phyloP scores from a whole-genome alignment of 2,797 vertebrate species.

The Chromobotia macracanthus region DNA sequence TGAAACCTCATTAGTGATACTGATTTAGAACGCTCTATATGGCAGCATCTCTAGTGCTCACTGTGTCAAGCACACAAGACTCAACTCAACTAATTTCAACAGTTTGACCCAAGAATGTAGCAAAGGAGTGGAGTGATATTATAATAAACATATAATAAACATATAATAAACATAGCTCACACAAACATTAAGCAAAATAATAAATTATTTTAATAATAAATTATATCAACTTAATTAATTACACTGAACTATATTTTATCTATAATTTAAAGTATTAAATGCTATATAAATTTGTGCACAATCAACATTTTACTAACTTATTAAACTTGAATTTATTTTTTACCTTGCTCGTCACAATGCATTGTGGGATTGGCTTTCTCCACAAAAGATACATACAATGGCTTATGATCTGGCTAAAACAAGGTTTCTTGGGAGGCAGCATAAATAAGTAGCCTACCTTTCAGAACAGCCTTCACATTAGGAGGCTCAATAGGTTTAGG shows the following conservation, averaged over 20 bases:
- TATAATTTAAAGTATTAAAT: too few relatives aligned
- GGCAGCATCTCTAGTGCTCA: background rate
- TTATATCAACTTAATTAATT: background rate
- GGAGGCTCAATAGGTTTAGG: constrained; percentile 1
- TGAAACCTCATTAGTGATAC: background rate
- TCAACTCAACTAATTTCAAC: background rate
- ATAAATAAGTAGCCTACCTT: background rate
- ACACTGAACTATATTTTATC: background rate
- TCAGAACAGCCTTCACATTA: background rate
- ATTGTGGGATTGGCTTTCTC: background rate
- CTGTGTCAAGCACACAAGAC: too few relatives aligned
- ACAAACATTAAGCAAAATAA: too few relatives aligned
- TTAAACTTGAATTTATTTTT: too few relatives aligned
- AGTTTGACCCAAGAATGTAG: background rate
- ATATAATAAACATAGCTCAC: background rate
- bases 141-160: background rate
- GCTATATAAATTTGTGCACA: too few relatives aligned
- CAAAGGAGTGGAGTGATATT: background rate
- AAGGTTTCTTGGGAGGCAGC: background rate
- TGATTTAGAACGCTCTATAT: background rate
- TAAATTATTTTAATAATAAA: too few relatives aligned
- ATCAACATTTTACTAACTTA: too few relatives aligned
- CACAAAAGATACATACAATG: background rate
- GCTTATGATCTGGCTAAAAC: background rate
- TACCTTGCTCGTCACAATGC: background rate